Evolutionary conservation across 2,113 vertebrate species (phyloP), one percentile per base, ranked within the genome.

Genomic region (Trogon surrucura): DNA sequence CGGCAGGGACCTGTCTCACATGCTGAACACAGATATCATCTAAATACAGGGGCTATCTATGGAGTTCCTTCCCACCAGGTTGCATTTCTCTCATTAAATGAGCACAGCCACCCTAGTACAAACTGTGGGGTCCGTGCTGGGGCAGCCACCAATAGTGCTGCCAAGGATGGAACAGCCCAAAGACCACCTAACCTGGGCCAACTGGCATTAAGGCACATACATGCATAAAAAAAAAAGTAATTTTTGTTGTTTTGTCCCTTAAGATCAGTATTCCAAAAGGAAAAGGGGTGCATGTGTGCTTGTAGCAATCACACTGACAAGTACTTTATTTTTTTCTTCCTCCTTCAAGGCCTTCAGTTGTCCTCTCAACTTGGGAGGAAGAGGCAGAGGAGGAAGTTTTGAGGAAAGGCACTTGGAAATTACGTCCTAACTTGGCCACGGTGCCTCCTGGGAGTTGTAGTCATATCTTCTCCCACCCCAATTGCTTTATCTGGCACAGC

Each of bases 401-500:
- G 34, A 29, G 16, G 30, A n/a, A 77, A 74, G 7, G 26, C 64
- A 25, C 32, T 34, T 15, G 8, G 56, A 51, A 5, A 16, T 2
- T 44, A 75, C 0, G 2, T 11, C 38, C 65, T 60, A 70, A 7
- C 57, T 22, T 4, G 11, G 30, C 44, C 82, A 86, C 2, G 2
- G 26, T 13, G 69, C 56, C 95, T 88, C 69, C 34, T 86, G 88
- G 95, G 95, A 95, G 27, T 23, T 90, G 90, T 88, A 95, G 93
- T 90, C 53, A 2, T 18, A 22, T 75, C 17, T 91, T 69, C 47
- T 85, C 64, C 23, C 41, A 30, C 30, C 32, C 56, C 26, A 38
- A n/a, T 5, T 0, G 11, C 47, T 51, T 47, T 56, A 92, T 10
- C 34, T 64, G 86, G 48, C 29, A 0, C 38, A 16, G 57, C 26